Conservation (phyloP, 2,113 vertebrate genomes). For the Trogon melanurus region DNA sequence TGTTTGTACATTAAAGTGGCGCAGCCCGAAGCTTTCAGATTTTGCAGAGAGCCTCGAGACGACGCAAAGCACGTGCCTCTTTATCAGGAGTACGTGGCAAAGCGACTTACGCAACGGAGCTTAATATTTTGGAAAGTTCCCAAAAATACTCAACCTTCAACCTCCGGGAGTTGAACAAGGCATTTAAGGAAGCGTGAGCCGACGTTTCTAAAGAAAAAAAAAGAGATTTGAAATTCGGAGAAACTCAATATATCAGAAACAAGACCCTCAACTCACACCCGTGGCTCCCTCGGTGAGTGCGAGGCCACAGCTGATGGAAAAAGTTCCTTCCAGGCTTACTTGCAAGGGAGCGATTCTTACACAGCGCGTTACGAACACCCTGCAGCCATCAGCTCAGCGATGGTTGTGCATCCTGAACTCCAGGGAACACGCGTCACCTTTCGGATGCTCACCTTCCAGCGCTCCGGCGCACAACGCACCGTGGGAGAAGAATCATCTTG, state of each 20-base stretch:
- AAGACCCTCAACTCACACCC: not conserved
- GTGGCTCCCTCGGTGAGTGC: rapidly evolving
- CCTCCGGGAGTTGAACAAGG: not conserved
- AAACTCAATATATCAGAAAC: not conserved
- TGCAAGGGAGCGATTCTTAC: not conserved
- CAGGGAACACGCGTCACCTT: not conserved
- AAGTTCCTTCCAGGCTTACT: not conserved
- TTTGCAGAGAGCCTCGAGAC: constrained; percentile 7
- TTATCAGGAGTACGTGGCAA: not conserved
- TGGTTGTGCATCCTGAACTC: not conserved
- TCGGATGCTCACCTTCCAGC: not conserved
- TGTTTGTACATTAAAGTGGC: constrained; percentile 65
- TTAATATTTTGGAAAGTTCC: not conserved
- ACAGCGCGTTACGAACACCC: not conserved
- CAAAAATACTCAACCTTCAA: not conserved
- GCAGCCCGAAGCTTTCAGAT: constrained; percentile 55
- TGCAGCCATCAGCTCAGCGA: not conserved
- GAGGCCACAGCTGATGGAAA: not conserved
- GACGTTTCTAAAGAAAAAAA: not conserved
- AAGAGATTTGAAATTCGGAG: not conserved
- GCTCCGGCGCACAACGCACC: not conserved
- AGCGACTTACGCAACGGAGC: not conserved
- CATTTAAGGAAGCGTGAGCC: not conserved
- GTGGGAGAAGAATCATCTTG: not conserved
- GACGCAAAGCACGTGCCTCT: not conserved